A percentile compares a stretch with the other conserved stretches of the same genome.
Evolutionary conservation across 2,888 invertebrate species (phyloP).

Genomic region (Adelognathus sp.): DNA sequence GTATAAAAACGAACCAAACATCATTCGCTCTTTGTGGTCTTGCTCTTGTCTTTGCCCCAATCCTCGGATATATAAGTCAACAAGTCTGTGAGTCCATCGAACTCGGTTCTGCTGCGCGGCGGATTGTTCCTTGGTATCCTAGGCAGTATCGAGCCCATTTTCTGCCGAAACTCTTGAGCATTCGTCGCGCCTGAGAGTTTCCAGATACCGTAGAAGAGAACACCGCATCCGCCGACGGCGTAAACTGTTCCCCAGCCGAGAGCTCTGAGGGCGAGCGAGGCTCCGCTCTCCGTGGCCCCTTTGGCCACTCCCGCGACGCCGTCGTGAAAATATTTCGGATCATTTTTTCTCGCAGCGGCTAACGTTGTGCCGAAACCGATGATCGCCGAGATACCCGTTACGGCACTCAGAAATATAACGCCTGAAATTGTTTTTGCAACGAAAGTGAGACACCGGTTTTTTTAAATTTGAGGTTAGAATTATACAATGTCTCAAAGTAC

Average conservation of each 20-base stretch:
- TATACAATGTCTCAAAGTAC: neutral
- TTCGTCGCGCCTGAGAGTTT: slow-evolving; percentile 93
- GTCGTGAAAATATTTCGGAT: slow-evolving; percentile 90
- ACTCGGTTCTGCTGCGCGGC: slow-evolving; percentile 92
- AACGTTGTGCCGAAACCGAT: slow-evolving; percentile 92
- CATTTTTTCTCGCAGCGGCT: slow-evolving; percentile 89
- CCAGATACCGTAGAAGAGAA: slow-evolving; percentile 92
- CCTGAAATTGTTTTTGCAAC: slow-evolving; percentile 81
- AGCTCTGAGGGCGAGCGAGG: slow-evolving; percentile 90
- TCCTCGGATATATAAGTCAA: slow-evolving; percentile 85
- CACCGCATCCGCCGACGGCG: slow-evolving; percentile 92
- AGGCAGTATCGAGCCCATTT: slow-evolving; percentile 90
- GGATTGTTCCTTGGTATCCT: slow-evolving; percentile 89
- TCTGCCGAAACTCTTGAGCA: slow-evolving; percentile 92
- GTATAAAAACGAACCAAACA: slow-evolving; percentile 19
- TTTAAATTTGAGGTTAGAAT: slow-evolving; percentile 42
- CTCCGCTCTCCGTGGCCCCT: slow-evolving; percentile 89
- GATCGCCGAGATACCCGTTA: slow-evolving; percentile 90
- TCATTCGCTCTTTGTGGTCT: slow-evolving; percentile 40
- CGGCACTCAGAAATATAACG: slow-evolving; percentile 87
- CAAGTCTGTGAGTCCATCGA: slow-evolving; percentile 91
- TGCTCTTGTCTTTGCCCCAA: slow-evolving; percentile 68
- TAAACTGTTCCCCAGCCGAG: slow-evolving; percentile 94
- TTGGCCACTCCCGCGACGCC: slow-evolving; percentile 84
- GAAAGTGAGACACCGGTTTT: neutral